Evolutionary conservation across 2,797 vertebrate species (phyloP).

Genomic region (Betta splendens): DNA sequence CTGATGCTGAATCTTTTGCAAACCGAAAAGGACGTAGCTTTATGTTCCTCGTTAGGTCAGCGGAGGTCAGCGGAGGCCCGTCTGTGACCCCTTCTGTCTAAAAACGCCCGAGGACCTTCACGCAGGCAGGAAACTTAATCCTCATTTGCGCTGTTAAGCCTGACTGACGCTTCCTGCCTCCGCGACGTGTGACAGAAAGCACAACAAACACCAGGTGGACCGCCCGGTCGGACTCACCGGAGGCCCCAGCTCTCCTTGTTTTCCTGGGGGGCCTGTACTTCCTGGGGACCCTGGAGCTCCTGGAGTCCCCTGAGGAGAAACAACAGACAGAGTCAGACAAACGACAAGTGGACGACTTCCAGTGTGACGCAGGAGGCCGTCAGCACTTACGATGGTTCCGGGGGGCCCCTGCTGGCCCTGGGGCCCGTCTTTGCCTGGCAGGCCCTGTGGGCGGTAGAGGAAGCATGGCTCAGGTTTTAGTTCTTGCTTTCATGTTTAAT

Average conservation of each 20-base stretch:
- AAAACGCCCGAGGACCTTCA: background rate
- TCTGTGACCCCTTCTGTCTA: too few species aligned
- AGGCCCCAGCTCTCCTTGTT: constrained; percentile 88
- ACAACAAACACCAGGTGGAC: background rate
- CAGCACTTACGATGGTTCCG: constrained; percentile 86
- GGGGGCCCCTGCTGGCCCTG: constrained; percentile 86
- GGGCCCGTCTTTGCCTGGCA: constrained; percentile 91
- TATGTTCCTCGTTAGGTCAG: too few species aligned
- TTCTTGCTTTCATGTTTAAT: too few species aligned
- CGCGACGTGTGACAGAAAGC: background rate
- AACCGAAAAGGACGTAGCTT: too few species aligned
- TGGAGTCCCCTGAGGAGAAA: constrained; percentile 84
- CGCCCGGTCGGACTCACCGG: constrained; percentile 84
- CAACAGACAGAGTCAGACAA: background rate
- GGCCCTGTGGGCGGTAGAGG: constrained; percentile 78
- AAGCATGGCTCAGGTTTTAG: too few species aligned
- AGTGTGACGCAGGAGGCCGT: background rate
- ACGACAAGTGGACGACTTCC: too few species aligned
- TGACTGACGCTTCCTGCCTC: constrained; percentile 31
- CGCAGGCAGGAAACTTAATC: constrained; percentile 24
- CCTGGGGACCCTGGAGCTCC: constrained; percentile 86
- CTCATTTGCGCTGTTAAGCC: constrained; percentile 22
- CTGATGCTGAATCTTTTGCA: too few species aligned
- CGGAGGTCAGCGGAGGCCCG: too few species aligned
- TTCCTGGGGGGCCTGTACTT: constrained; percentile 83